These are phyloP conservation scores for Zaprionus lineosus DNA, from an alignment of 2,888 invertebrate genomes.

Conservation along the genomic window DNA sequence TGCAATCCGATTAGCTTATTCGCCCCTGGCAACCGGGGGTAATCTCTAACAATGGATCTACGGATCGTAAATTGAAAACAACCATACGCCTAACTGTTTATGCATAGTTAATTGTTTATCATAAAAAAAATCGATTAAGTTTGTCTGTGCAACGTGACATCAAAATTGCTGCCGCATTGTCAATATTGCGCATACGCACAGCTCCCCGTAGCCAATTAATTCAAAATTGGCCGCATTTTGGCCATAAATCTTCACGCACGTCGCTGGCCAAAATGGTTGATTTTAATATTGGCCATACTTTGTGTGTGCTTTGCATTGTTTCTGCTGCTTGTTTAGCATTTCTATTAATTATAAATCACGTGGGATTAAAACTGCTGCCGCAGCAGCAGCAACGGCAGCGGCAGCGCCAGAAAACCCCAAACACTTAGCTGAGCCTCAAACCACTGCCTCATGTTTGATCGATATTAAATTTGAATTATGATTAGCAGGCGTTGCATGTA, in stretches of 20 bases:
- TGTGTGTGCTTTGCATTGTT: slow-evolving; percentile 26
- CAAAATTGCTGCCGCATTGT: too few species aligned
- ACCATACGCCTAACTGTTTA: too few species aligned
- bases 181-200: slow-evolving; percentile 46
- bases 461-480: slow-evolving; percentile 54
- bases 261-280: slow-evolving; percentile 21
- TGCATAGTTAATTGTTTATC: slow-evolving; percentile 12
- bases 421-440: not conserved
- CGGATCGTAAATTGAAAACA: too few species aligned
- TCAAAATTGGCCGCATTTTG: slow-evolving; percentile 44
- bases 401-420: not conserved
- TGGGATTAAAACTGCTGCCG: slow-evolving; percentile 43
- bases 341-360: slow-evolving; percentile 70
- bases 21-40: too few species aligned
- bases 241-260: slow-evolving; percentile 59
- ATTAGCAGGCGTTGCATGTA: slow-evolving; percentile 30
- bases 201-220: slow-evolving; percentile 47
- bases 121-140: slow-evolving; percentile 11
- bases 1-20: too few species aligned
- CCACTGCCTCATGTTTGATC: slow-evolving; percentile 15
- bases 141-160: too few species aligned
- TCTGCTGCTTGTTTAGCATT: slow-evolving; percentile 20
- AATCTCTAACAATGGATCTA: too few species aligned
- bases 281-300: slow-evolving; percentile 38
- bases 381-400: not conserved